A percentile compares a stretch with the other conserved stretches of the same genome.
phyloP scores from a whole-genome alignment of 2,888 invertebrate species.

The Noctua janthe region DNA sequence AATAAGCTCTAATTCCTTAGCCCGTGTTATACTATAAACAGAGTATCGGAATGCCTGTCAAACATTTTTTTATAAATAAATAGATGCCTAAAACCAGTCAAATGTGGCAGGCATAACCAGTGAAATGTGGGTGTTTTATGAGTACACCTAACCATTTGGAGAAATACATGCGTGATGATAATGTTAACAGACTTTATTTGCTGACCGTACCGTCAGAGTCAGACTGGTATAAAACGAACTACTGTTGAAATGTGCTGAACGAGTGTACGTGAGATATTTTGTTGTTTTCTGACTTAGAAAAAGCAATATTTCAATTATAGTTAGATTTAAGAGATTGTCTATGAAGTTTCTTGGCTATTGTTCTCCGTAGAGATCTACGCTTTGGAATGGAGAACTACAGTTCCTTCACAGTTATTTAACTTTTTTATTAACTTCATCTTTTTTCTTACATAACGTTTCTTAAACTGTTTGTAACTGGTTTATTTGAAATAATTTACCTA shows the following conservation, averaged over 20 bases:
- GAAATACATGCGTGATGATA: neutral
- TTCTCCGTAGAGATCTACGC: neutral
- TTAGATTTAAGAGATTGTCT: neutral
- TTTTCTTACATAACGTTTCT: neutral
- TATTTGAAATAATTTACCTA: neutral
- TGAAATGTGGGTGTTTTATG: neutral
- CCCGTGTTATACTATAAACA: neutral
- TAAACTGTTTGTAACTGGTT: neutral
- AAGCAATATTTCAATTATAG: neutral
- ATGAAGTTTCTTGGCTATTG: neutral
- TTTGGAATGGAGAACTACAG: neutral
- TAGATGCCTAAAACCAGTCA: neutral
- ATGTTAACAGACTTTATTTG: neutral
- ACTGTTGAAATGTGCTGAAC: slow-evolving; percentile 1
- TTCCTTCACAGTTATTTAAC: neutral
- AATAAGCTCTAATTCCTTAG: neutral
- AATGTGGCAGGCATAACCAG: neutral
- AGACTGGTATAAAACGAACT: slow-evolving; percentile 13
- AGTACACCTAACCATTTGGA: neutral
- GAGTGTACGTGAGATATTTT: slow-evolving; percentile 4
- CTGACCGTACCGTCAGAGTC: neutral
- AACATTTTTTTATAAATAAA: neutral
- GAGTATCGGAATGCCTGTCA: neutral
- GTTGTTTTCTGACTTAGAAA: neutral
- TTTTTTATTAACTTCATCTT: neutral